Conservation (phyloP, 2,113 vertebrate species). For the Anarhynchus alexandrinus region DNA sequence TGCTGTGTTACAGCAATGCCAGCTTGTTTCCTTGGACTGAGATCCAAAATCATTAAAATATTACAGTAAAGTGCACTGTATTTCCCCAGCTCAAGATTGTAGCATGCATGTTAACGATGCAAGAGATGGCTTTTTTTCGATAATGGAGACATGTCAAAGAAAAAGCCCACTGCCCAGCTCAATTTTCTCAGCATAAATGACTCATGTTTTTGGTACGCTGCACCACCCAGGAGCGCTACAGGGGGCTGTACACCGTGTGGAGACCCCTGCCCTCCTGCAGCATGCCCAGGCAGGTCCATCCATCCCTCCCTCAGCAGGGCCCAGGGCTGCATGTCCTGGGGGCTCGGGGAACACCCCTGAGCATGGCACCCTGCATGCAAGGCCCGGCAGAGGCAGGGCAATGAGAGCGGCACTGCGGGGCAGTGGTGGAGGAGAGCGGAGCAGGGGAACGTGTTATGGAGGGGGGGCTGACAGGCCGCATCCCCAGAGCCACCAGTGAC, state of each 20-base stretch:
- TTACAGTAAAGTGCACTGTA: background rate
- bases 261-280: no score
- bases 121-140: background rate
- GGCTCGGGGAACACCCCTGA: accelerated
- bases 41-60: background rate
- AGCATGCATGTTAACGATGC: background rate
- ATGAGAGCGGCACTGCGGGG: accelerated
- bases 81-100: background rate
- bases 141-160: accelerated
- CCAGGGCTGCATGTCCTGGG: accelerated
- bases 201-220: accelerated
- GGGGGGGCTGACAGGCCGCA: accelerated
- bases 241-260: accelerated
- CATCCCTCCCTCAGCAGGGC: accelerated
- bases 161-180: background rate
- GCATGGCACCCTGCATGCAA: accelerated
- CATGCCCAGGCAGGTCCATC: background rate
- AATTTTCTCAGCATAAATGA: background rate
- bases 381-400: no score
- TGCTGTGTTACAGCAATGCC: background rate
- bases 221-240: accelerated
- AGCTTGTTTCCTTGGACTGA: background rate
- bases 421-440: accelerated
- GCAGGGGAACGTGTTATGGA: accelerated
- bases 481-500: no score